These are phyloP conservation scores for Myocastor coypus DNA, from an alignment of 2,113 vertebrate genomes.

Conservation along the genomic window DNA sequence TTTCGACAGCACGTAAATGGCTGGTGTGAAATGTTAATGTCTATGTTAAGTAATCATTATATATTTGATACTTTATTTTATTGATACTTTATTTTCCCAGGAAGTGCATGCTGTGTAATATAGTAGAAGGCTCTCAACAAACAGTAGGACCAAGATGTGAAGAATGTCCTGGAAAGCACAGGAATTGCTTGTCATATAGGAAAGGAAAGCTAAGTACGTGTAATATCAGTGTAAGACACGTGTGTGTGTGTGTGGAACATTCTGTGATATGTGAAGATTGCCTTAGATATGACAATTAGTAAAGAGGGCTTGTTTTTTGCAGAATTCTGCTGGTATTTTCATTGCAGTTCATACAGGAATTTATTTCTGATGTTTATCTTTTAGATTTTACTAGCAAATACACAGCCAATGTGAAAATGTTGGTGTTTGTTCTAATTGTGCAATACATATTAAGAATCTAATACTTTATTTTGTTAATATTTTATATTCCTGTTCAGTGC, in stretches of 20 bases:
- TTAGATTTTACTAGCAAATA: not conserved
- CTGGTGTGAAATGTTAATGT: not conserved
- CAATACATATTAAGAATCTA: no score
- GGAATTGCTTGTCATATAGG: not conserved
- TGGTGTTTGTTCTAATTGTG: not conserved
- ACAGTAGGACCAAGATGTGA: not conserved
- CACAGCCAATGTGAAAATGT: not conserved
- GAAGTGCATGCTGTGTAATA: not conserved
- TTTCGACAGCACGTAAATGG: not conserved
- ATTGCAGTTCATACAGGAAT: not conserved
- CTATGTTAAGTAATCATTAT: not conserved
- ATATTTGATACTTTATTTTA: not conserved
- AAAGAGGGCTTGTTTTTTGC: not conserved
- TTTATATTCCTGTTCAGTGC: not conserved
- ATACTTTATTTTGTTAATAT: not conserved
- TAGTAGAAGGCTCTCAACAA: not conserved
- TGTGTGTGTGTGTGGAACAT: not conserved
- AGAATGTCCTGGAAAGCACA: not conserved
- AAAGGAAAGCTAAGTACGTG: not conserved
- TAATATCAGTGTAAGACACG: not conserved
- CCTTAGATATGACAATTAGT: not conserved
- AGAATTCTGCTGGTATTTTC: not conserved
- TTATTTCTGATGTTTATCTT: not conserved
- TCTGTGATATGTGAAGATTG: not conserved
- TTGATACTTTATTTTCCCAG: not conserved